Base-by-base conservation (phyloP, 2,113 vertebrate genomes). In the Tor tambroides region DNA sequence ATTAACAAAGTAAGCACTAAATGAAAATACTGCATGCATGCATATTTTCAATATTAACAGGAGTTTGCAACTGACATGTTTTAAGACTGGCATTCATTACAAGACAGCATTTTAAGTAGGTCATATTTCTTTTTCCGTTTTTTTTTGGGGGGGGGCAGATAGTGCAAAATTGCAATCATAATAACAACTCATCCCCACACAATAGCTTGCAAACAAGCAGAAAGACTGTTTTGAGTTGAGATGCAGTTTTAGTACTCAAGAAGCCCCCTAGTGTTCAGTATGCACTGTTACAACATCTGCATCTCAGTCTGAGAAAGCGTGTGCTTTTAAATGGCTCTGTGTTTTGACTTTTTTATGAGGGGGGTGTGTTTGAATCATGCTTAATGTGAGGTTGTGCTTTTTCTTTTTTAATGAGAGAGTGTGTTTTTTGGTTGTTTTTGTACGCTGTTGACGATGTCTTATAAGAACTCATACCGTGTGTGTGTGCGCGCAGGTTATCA, bases 241-340 rank as follows among this genome's bases (percentile, higher is more conserved):
- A 28, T 17, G 2, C 41, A 7, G 21, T 54, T 61, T 32, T 38
- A 71, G 1, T 26, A 32, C 19, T 74, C 26, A n/a, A 49, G 77
- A 85, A 78, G 84, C 81, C 90, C 77, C 71, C 86, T 89, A 67
- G 88, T 87, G 88, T 91, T 72, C 74, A 87, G 82, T 17, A 67
- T 32, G 41, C 41, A 26, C 65, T 54, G 23, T 43, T 76, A 2
- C 46, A 72, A n/a, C 46, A 59, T 43, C 28, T 43, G 30, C 26
- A 41, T 19, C 10, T 19, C 30, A 26, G n/a, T 43, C 28, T 77
- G 63, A 51, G 71, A 46, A 59, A 32, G 12, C 2, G 43, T 3
- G 41, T 67, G 19, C 41, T n/a, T 56, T 35, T 54, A 76, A 26
- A 30, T 30, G 12, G 12, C 8, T 15, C 19, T 67, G 41, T 81